Percentiles rank a stretch among this genome's conserved stretches.
Evolutionary conservation across 2,113 vertebrate genomes (phyloP).

Genomic region (Otolemur garnettii): DNA sequence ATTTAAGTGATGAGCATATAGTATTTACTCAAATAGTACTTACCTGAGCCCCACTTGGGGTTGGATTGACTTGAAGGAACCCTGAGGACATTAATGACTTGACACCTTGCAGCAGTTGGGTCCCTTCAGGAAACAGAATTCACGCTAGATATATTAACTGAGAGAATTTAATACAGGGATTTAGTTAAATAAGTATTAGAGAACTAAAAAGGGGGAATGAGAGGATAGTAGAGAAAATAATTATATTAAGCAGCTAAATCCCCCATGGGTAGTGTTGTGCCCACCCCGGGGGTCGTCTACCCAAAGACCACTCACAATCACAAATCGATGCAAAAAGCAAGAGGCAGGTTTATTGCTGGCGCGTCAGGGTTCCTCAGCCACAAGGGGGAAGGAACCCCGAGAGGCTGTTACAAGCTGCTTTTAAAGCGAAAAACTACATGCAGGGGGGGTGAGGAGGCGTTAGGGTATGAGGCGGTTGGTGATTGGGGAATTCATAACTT

Average conservation of each 20-base stretch:
- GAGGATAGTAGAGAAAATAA: background rate
- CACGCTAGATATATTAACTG: background rate
- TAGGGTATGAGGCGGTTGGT: no score
- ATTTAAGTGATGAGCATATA: background rate
- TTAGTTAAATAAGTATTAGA: background rate
- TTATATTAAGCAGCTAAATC: background rate
- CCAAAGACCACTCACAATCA: no score
- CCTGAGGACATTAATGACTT: background rate
- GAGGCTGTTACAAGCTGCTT: no score
- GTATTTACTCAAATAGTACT: background rate
- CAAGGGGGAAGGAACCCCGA: no score
- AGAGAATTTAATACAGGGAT: background rate
- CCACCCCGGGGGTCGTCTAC: no score
- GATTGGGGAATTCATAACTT: no score
- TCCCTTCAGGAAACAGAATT: conserved; percentile 22
- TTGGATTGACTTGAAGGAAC: background rate
- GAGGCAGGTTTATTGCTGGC: no score
- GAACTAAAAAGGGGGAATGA: background rate
- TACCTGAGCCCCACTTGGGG: background rate
- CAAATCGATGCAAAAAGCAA: no score
- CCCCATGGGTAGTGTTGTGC: background rate
- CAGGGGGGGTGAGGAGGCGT: no score
- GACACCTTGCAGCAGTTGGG: background rate
- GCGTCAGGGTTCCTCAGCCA: no score
- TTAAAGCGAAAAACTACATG: no score